phyloP scores from a whole-genome alignment of 2,888 invertebrate species.

The Xestia xanthographa region DNA sequence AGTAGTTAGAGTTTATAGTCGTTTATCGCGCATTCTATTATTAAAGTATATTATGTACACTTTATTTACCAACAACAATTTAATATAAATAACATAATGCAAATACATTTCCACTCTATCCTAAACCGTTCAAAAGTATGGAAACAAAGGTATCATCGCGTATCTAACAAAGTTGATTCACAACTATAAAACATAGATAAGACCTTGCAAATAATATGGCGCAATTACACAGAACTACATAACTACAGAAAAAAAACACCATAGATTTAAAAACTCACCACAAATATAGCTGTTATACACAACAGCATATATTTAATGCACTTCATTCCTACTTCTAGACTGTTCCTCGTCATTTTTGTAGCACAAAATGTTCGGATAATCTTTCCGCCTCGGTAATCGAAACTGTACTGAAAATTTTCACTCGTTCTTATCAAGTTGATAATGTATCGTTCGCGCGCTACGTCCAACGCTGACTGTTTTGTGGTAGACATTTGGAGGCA shows the following conservation, averaged over 20 bases:
- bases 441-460: constrained; percentile 50
- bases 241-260: constrained; percentile 11
- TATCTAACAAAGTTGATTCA: constrained; percentile 39
- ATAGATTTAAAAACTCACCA: constrained; percentile 90
- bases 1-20: not conserved
- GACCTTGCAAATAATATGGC: constrained; percentile 63
- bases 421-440: constrained; percentile 58
- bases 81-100: not conserved
- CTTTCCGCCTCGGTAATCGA: constrained; percentile 42
- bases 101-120: not conserved
- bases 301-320: constrained; percentile 94
- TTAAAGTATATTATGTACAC: not conserved
- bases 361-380: constrained; percentile 46
- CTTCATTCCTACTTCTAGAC: constrained; percentile 92
- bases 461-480: constrained; percentile 48
- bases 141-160: constrained; percentile 31
- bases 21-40: not conserved
- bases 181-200: constrained; percentile 57
- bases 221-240: constrained; percentile 33
- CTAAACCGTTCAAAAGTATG: not conserved
- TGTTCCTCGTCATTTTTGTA: constrained; percentile 80
- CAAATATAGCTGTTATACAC: constrained; percentile 94
- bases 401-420: constrained; percentile 58
- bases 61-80: constrained; percentile 12
- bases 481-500: constrained; percentile 34